Base-by-base conservation (phyloP, 2,888 invertebrate species). In the Watsonalla binaria region DNA sequence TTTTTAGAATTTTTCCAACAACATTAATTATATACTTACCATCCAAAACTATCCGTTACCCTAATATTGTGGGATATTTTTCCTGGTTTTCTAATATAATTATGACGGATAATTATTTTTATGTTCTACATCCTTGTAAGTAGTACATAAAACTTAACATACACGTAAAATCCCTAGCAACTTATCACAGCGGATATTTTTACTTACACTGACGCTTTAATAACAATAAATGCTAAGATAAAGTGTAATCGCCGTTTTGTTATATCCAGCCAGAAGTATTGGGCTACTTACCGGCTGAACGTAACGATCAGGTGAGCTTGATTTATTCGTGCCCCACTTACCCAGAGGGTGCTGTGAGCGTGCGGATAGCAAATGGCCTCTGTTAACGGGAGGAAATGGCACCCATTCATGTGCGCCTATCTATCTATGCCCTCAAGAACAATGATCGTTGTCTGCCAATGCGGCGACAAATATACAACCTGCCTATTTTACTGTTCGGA, bases 321-420 rank as follows among this genome's bases (percentile, higher is more conserved):
- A 75, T 75, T 74, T 78, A 80, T 76, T 66, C 62, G 63, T 68
- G 74, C 65, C 71, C 76, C 58, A 73, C 68, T 78, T 71, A 71
- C 72, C 65, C 58, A 62, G 60, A 61, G 56, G 66, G 58, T 65
- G 61, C 55, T 63, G 62, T 65, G 63, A 63, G 67, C 68, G 70
- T 67, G 70, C 68, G 71, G 74, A 77, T 70, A 68, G 59, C 66
- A 59, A 68, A 65, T 65, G 68, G 65, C 61, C 61, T 62, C 62
- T 57, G 58, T 65, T 59, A 62, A 50, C 65, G 66, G 62, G 65
- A 74, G 72, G 71, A 71, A 74, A 73, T 71, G 69, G 66, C 70
- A 61, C 61, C 68, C 66, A 74, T 78, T 74, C 71, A 70, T 67
- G 62, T 61, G 62, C 66, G 68, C 66, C 70, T 74, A 65, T 69